Percentiles rank a stretch among this genome's conserved stretches.
phyloP scores from a whole-genome alignment of 2,888 invertebrate species.

The Tenthredo notha region DNA sequence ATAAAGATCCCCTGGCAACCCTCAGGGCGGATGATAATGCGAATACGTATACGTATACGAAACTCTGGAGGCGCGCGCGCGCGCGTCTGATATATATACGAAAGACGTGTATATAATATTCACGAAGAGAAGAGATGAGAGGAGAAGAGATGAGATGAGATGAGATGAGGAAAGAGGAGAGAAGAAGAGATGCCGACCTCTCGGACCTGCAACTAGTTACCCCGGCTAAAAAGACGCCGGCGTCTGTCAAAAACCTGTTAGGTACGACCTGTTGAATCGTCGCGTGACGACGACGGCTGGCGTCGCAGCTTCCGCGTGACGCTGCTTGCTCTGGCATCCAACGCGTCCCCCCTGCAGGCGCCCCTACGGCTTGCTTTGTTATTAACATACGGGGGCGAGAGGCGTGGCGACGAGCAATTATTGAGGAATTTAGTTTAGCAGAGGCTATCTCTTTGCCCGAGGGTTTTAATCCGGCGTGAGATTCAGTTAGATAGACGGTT shows the following conservation, averaged over 20 bases:
- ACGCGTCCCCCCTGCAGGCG: conserved; percentile 30
- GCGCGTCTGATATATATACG: background rate
- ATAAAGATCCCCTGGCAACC: conserved; percentile 1
- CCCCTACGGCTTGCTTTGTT: conserved; percentile 50
- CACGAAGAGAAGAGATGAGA: background rate
- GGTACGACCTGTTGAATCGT: conserved; percentile 35
- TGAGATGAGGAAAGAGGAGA: background rate
- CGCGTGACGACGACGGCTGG: conserved; percentile 53
- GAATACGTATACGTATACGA: background rate
- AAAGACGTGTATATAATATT: background rate
- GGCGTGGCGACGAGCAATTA: conserved; percentile 47
- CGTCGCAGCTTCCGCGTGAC: conserved; percentile 54
- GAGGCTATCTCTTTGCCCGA: conserved; percentile 6
- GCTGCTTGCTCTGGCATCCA: conserved; percentile 12
- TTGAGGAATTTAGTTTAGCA: conserved; percentile 47
- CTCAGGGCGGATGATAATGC: background rate
- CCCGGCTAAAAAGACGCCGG: conserved; percentile 45
- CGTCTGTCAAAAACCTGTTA: conserved; percentile 54
- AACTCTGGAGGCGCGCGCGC: background rate
- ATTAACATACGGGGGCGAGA: conserved; percentile 49
- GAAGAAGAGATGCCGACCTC: conserved; percentile 20
- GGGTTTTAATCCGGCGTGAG: conserved; percentile 42
- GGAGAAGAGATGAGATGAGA: background rate
- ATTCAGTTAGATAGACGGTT: conserved; percentile 25
- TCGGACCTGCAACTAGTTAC: conserved; percentile 42